Evolutionary conservation across 37 sponge, comb jelly and placozoan species (phyloP), one percentile per base, ranked within the genome.

Genomic region (Chondrosia reniformis): DNA sequence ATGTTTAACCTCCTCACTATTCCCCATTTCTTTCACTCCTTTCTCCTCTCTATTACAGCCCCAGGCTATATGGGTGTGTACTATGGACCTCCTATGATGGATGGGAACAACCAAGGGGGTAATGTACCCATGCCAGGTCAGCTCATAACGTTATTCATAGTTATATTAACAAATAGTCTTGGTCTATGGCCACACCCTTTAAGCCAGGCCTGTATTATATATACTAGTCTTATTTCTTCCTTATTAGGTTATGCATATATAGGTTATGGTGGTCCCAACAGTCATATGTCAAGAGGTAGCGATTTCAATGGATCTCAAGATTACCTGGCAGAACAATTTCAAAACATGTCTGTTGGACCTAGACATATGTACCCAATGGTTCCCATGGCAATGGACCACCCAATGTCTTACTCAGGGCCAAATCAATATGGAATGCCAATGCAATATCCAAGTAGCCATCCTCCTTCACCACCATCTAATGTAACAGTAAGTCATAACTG

Each of bases 261-360:
- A 32, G 63, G 63, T 32, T 61, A 61, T 32, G 31, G 15, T 61
- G 63, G 63, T 32, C 8, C 6, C 7, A 61, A 61, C 12, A 61
- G 63, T 61, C n/a, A n/a, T n/a, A n/a, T n/a, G n/a, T n/a, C n/a
- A n/a, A n/a, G n/a, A n/a, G 7, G 33, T 13, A 36, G 13, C 72
- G 9, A n/a, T n/a, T n/a, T n/a, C n/a, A n/a, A n/a, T n/a, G n/a
- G n/a, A n/a, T 37, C 78, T 22, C 24, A 76, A 56, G 83, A 83
- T 4, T 82, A 78, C 76, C 40, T 87, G 31, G 6, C 83, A 5
- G 88, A 87, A 1, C 88, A 87, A 39, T 87, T 87, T 75, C 88
- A 87, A 64, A 83, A 83, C n/a, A 69, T 69, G 72, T 24, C 44
- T 12, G 39, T 69, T 6, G 72, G 72, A 39, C 72, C 72, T 38